Base-by-base conservation (phyloP, 2,113 vertebrate species). In the Neolamprologus sp. region DNA sequence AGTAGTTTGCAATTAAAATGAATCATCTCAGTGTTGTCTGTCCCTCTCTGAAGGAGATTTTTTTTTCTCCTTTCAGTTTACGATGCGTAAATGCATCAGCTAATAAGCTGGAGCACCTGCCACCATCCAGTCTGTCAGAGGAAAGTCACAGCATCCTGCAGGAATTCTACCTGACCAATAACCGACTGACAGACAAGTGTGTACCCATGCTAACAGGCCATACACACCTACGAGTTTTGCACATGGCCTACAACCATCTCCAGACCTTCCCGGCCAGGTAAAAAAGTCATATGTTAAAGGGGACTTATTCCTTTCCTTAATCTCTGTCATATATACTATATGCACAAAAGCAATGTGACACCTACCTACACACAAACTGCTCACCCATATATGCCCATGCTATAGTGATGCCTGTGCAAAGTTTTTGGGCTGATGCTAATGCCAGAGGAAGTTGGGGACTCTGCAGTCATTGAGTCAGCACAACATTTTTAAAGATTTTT, bases 261-360 rank as follows among this genome's bases (percentile, higher is more conserved):
- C 99, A 99, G 91, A 99, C 97, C 89, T 99, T 99, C 88, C 98
- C 98, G 4, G 99, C 99, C 30, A 99, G 99, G 99, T 99, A 92
- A 75, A 82, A 23, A 51, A 53, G 28, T 33, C 10, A 23, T 30
- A 28, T 8, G 7, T 37, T 40, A 40, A 13, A 26, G 21, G 21
- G 73, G 73, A 78, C 10, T 51, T 78, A 4, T 78, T 3, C 45
- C 28, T 78, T 78, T 51, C 26, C 73, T 51, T 51, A 49, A 30
- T 30, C 10, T 78, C 26, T 51, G 26, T 30, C 45, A 49, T 51
- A 49, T 49, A 78, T 3, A 49, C 68, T 47, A 28, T 75, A 47
- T 49, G 42, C 23, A 75, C 71, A 75, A 49, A 75, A 75, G 23
- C 14, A 75, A 47, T 30, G 16, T 47, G 23, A 47, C 1, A 1